Base-by-base conservation (phyloP, 1,140 invertebrate genomes). In the Drosophila sp. region DNA sequence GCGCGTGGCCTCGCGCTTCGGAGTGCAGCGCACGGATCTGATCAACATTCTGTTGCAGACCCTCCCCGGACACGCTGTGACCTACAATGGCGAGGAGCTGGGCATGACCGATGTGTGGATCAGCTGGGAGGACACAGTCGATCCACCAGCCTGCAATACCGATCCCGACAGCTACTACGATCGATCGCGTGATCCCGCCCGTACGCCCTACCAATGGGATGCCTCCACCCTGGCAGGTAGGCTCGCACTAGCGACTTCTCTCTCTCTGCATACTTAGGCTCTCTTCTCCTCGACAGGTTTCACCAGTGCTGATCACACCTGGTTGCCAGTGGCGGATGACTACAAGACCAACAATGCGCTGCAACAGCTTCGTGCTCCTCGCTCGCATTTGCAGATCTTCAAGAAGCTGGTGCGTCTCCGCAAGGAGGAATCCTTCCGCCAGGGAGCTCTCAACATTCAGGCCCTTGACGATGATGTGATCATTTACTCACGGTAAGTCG, bases 51-150 rank as follows among this genome's bases (percentile, higher is more conserved):
- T 96, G 27, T 92, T 93, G 4, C 91, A 95, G 66, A 90, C 95
- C 0, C 80, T 96, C 44, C 95, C 95, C 0, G 96, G 96, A 0
- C 94, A 95, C 11, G 93, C 94, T 0, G 93, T 96, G 11, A 94
- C 94, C 38, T 96, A 96, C 90, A 95, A 96, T 84, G 96, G 96
- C 8, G 96, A 97, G 91, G 97, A 97, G 91, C 94, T 97, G 23
- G 96, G 95, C 0, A 97, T 97, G 96, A 92, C 93, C 7, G 94
- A 97, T 91, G 94, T 93, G 0, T 80, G 66, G n/a, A 92, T 94
- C 0, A 92, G 91, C 7, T 95, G 93, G 93, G 90, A 93, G 56
- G 92, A 94, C n/a, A 94, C 94, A 1, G 90, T 91, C 1, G 90
- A 91, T 62, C 90, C 90, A 0, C 64, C 62, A 4, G 90, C 90